Evolutionary conservation across 2,797 vertebrate species (phyloP), one percentile per base, ranked within the genome.

Genomic region (Aulostomus chinensis): DNA sequence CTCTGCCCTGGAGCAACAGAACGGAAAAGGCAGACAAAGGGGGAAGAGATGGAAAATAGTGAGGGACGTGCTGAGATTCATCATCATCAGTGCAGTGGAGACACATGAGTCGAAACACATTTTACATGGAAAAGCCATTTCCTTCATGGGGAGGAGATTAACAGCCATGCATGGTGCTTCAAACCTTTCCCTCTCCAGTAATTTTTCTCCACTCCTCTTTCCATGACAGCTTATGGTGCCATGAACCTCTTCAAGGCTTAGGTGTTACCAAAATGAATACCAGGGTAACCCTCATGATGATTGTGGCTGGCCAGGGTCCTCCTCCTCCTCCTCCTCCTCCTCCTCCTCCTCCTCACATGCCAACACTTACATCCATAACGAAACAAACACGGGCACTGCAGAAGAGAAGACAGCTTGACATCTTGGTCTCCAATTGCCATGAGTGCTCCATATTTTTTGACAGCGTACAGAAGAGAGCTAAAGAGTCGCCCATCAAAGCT

Each of bases 111-210:
- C 60, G 74, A 76, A 68, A 59, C 41, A 36, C 29, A 71, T 86
- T 84, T 82, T 52, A 58, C 55, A 75, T 57, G 38, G 61, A 76
- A 84, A 82, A 81, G 21, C 47, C 63, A 84, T 87, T 83, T 74
- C 54, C 59, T 85, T 38, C 74, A 78, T 78, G 73, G 72, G 59
- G 49, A 62, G 70, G 49, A 62, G 70, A 82, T 62, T 70, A 72
- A 58, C 59, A 70, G 43, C 52, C 41, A 57, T 42, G 56, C 48
- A 53, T 54, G 52, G 17, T 59, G 18, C 34, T 67, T 53, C 32
- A 46, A 59, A 56, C 26, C 49, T 39, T 16, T 17, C 21, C 55
- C 34, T 18, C 38, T 25, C 30, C 45, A 45, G 46, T 11, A 28
- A 61, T 46, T 48, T 14, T 31, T 28, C 31, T 18, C 15, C 13